Percentiles rank a stretch among this genome's conserved stretches.
These are phyloP conservation scores for Vipera ursinii DNA, from an alignment of 2,797 vertebrate genomes.

Conservation along the genomic window DNA sequence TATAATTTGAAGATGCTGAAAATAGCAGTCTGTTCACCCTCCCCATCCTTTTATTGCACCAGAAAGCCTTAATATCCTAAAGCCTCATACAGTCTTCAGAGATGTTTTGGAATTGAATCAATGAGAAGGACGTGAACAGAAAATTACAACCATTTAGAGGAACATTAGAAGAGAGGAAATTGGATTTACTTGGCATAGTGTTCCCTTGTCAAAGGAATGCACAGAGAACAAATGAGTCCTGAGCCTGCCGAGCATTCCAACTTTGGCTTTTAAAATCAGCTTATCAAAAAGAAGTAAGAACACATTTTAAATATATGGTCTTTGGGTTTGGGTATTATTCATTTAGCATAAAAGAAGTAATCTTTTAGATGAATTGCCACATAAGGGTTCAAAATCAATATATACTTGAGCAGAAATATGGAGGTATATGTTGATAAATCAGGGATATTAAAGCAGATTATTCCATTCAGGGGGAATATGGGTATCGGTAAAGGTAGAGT, in stretches of 20 bases:
- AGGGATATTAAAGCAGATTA: background rate
- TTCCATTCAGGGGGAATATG: background rate
- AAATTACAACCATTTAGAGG: conserved; percentile 63
- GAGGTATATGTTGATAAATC: background rate
- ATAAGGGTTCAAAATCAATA: conserved; percentile 40
- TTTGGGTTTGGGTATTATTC: conserved; percentile 41
- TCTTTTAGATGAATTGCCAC: conserved; percentile 29
- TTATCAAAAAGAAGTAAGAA: conserved; percentile 55
- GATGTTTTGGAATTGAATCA: conserved; percentile 51
- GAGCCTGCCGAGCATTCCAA: conserved; percentile 47
- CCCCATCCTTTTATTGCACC: conserved; percentile 27
- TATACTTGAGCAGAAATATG: background rate
- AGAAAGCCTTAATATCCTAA: conserved; percentile 33
- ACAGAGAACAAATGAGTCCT: conserved; percentile 50
- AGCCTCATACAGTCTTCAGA: conserved; percentile 29
- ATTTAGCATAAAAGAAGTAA: conserved; percentile 59
- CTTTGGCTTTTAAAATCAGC: conserved; percentile 61
- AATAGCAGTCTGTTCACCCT: conserved; percentile 2
- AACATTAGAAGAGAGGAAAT: conserved; percentile 61
- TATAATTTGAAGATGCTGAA: conserved; percentile 21
- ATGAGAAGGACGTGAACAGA: conserved; percentile 54
- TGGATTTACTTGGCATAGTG: conserved; percentile 59
- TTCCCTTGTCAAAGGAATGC: conserved; percentile 52
- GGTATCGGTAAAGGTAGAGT: background rate
- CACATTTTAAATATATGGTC: conserved; percentile 52